These are phyloP conservation scores for Hoplias malabaricus DNA, from an alignment of 2,113 vertebrate genomes.

Conservation along the genomic window DNA sequence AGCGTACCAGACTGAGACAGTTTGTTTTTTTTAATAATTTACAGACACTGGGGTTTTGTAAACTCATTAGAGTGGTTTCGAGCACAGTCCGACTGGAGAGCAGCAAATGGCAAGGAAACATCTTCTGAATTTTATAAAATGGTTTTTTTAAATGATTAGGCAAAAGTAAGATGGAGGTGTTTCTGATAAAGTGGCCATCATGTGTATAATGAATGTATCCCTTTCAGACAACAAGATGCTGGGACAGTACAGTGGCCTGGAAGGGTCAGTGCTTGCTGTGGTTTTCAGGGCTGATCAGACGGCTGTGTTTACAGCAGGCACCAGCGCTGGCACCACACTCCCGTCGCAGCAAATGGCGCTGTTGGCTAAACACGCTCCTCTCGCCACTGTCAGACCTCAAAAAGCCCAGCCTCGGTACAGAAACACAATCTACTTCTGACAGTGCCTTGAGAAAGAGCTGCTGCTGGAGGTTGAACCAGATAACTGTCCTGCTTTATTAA, in stretches of 20 bases:
- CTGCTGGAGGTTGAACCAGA: neutral
- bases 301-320: conserved; percentile 65
- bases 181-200: neutral
- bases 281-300: conserved; percentile 61
- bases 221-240: neutral
- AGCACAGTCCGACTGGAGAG: no score
- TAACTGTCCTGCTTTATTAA: neutral
- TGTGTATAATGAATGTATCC: neutral
- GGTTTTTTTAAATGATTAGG: no score
- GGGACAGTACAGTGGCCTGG: conserved; percentile 15
- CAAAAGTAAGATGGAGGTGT: no score
- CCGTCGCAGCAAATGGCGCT: conserved; percentile 72
- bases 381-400: conserved; percentile 53
- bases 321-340: conserved; percentile 65
- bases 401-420: neutral
- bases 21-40: no score
- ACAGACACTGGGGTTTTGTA: no score
- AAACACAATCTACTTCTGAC: neutral
- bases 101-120: no score
- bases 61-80: no score
- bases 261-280: conserved; percentile 14
- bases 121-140: no score
- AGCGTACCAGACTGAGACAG: no score
- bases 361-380: conserved; percentile 73
- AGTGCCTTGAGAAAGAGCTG: neutral